Evolutionary conservation across 2,888 invertebrate species (phyloP).

Genomic region (Diarsia rubi): DNA sequence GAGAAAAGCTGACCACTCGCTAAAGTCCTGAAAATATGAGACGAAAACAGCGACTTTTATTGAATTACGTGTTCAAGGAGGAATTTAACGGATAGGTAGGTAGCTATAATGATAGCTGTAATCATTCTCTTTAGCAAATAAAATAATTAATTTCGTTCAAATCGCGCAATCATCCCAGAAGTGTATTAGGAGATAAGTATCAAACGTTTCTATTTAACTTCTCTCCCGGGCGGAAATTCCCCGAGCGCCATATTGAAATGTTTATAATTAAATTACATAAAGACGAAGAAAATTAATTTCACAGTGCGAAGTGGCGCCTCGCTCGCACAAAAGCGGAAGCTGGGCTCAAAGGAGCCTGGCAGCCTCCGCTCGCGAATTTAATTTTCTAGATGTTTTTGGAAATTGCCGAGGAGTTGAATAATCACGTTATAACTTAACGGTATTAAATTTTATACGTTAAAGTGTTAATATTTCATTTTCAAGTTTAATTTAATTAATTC

Average conservation of each 20-base stretch:
- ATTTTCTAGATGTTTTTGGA: slow-evolving; percentile 90
- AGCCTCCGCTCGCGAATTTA: slow-evolving; percentile 86
- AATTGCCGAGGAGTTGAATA: slow-evolving; percentile 89
- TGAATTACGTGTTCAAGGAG: slow-evolving; percentile 12
- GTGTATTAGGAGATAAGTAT: slow-evolving; percentile 91
- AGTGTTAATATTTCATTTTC: slow-evolving; percentile 91
- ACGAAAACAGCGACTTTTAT: background rate
- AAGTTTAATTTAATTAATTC: slow-evolving; percentile 91
- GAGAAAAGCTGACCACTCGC: background rate
- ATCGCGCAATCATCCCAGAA: slow-evolving; percentile 89
- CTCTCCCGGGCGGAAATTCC: slow-evolving; percentile 88
- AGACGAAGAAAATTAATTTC: slow-evolving; percentile 91
- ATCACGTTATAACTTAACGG: slow-evolving; percentile 91
- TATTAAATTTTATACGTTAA: slow-evolving; percentile 91
- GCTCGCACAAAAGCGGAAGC: slow-evolving; percentile 84
- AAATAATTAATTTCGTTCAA: slow-evolving; percentile 85
- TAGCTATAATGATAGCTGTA: slow-evolving; percentile 63
- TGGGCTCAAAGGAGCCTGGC: slow-evolving; percentile 82
- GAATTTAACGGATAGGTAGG: slow-evolving; percentile 34
- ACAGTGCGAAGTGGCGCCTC: slow-evolving; percentile 86
- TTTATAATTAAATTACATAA: slow-evolving; percentile 91
- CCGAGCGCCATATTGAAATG: slow-evolving; percentile 91
- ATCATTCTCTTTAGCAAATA: slow-evolving; percentile 72
- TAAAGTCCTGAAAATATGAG: background rate
- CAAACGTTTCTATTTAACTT: slow-evolving; percentile 91